Evolutionary conservation across 2,797 vertebrate species (phyloP), one percentile per base, ranked within the genome.

Genomic region (Gouania willdenowi): DNA sequence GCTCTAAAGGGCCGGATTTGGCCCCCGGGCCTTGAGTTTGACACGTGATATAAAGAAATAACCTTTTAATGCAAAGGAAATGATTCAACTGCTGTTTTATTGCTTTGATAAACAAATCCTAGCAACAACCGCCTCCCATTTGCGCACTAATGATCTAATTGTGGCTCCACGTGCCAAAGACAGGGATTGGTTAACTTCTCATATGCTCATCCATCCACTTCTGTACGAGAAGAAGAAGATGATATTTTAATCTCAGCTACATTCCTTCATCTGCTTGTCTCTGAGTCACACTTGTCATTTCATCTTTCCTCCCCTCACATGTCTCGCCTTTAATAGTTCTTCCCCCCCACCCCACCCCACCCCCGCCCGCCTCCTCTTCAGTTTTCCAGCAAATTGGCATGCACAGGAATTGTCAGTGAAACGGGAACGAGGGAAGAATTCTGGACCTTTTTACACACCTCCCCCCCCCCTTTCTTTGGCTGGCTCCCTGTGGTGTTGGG

Each of bases 381-480:
- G 47, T 75, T 80, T 82, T 80, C 75, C 66, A 60, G 40, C 3
- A 26, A 74, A 53, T 74, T 42, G 48, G 74, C 65, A 50, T 53
- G 52, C 18, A 46, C 28, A 45, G 53, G 41, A 57, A 66, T 62
- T 67, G 64, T 65, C 51, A 53, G 34, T 23, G 48, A 46, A 59
- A 78, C 58, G 66, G 66, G 76, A 66, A 75, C 52, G 44, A 70
- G 34, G 41, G 41, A 65, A 48, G 40, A 72, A 71, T 78, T 71
- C 28, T 21, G 44, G 15, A 41, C 26, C 26, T 44, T 59, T 68
- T 72, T 51, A 64, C 42, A 41, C n/a, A n/a, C n/a, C n/a, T n/a
- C n/a, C n/a, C n/a, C n/a, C n/a, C n/a, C n/a, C n/a, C n/a, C n/a
- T n/a, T n/a, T n/a, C 50, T 71, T 60, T 15, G 36, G 57, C 56